These are phyloP conservation scores for Rotaria macrura DNA, from an alignment of 2,888 invertebrate species.

Conservation along the genomic window DNA sequence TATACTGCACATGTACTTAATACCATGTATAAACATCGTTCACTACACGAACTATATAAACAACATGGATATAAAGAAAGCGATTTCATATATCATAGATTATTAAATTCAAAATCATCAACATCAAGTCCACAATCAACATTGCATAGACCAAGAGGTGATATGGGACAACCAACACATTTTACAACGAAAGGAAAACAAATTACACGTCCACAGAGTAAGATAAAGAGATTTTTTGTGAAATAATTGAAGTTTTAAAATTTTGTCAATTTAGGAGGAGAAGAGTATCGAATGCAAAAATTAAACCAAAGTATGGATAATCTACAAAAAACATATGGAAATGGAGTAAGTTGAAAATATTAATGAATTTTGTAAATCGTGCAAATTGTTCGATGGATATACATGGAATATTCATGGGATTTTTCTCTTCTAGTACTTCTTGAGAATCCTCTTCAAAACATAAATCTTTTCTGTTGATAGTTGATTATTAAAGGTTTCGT, in stretches of 20 bases:
- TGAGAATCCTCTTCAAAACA: too few species aligned
- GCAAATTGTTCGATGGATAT: too few species aligned
- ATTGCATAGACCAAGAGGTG: slow-evolving; percentile 29
- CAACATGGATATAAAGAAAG: slow-evolving; percentile 90
- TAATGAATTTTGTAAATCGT: too few species aligned
- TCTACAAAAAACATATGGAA: slow-evolving; percentile 8
- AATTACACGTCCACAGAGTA: slow-evolving; percentile 8
- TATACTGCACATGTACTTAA: slow-evolving; percentile 76
- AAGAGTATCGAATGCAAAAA: slow-evolving; percentile 14
- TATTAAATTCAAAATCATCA: slow-evolving; percentile 28
- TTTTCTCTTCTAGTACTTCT: too few species aligned
- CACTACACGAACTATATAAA: slow-evolving; percentile 85
- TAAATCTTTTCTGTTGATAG: too few species aligned
- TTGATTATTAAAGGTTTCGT: too few species aligned
- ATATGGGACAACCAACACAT: slow-evolving; percentile 24
- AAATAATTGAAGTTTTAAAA: too few species aligned
- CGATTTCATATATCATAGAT: slow-evolving; percentile 59
- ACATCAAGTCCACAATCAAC: slow-evolving; percentile 29
- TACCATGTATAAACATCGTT: slow-evolving; percentile 57
- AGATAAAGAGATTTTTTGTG: background rate
- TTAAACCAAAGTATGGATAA: slow-evolving; percentile 13
- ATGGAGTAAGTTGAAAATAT: background rate
- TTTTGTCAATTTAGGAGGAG: background rate
- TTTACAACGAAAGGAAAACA: background rate
- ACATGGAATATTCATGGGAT: too few species aligned